phyloP scores from a whole-genome alignment of 2,113 vertebrate species.

The Oncorhynchus clarkii region DNA sequence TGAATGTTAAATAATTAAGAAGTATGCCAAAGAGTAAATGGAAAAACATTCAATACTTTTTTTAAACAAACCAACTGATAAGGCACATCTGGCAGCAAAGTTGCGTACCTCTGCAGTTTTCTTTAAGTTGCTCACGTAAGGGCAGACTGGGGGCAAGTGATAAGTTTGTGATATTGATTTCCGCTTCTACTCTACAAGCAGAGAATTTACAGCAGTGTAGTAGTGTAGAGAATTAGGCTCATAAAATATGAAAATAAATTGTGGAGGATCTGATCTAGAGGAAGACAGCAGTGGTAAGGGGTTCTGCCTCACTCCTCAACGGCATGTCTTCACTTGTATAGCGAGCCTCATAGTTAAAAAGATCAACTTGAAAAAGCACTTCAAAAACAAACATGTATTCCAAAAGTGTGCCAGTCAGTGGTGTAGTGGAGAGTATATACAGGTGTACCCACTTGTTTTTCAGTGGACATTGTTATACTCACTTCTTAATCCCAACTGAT shows the following conservation, averaged over 20 bases:
- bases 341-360: slow-evolving; percentile 1
- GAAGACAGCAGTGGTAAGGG: not conserved
- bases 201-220: not conserved
- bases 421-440: too few species aligned
- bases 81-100: not conserved
- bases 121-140: not conserved
- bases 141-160: not conserved
- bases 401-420: not conserved
- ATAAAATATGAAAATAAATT: too few species aligned
- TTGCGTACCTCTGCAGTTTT: not conserved
- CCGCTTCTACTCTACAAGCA: too few species aligned
- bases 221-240: too few species aligned
- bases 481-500: too few species aligned
- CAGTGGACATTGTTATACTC: too few species aligned
- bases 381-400: slow-evolving; percentile 5
- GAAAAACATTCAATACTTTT: not conserved
- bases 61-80: not conserved
- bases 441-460: too few species aligned
- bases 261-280: too few species aligned
- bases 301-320: not conserved
- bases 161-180: too few species aligned
- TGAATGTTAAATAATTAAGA: too few species aligned
- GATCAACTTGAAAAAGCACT: slow-evolving; percentile 20
- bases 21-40: too few species aligned
- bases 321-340: slow-evolving; percentile 5